Evolutionary conservation across 1,140 invertebrate genomes (phyloP), one percentile per base, ranked within the genome.

Genomic region (Tetraneura akinire): DNA sequence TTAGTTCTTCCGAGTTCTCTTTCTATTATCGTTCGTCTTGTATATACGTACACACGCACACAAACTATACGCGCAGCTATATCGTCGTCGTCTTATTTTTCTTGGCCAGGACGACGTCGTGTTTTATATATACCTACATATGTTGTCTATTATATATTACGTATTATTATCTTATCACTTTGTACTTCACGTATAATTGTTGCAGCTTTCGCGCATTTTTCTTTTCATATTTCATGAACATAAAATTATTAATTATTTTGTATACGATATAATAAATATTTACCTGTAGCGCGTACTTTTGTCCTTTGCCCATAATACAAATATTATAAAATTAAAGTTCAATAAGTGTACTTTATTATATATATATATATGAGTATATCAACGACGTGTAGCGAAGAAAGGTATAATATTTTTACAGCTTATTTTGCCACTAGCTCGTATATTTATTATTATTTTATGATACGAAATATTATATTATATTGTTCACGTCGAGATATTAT

Each of bases 1-100:
- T 51, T 57, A 76, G 73, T 76, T 76, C 73, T 76, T 76, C 73
- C 73, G 73, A 76, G 73, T 76, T 76, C 73, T 76, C 73, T 76
- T 76, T 76, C 73, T 76, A 76, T 57, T 76, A 76, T 76, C 29
- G 21, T 21, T 3, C 42, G 60, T 60, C 16, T 16, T 29, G 14
- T 26, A 29, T 14, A n/a, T n/a, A n/a, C n/a, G n/a, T n/a, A n/a
- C n/a, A n/a, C n/a, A n/a, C n/a, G n/a, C n/a, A n/a, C n/a, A n/a
- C n/a, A n/a, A n/a, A n/a, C n/a, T n/a, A n/a, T n/a, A 32, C 55
- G 21, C 57, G 26, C 57, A 62, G 14, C 23, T n/a, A 3, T 21
- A 26, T 18, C 26, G 57, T 32, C 57, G 23, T 60, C 57, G 16
- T 29, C 8, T 32, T 9, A 10, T 26, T 68, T 21, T 14, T 16